These are phyloP conservation scores for Pristionchus entomophagus DNA, from an alignment of 2,888 invertebrate genomes.

Conservation along the genomic window DNA sequence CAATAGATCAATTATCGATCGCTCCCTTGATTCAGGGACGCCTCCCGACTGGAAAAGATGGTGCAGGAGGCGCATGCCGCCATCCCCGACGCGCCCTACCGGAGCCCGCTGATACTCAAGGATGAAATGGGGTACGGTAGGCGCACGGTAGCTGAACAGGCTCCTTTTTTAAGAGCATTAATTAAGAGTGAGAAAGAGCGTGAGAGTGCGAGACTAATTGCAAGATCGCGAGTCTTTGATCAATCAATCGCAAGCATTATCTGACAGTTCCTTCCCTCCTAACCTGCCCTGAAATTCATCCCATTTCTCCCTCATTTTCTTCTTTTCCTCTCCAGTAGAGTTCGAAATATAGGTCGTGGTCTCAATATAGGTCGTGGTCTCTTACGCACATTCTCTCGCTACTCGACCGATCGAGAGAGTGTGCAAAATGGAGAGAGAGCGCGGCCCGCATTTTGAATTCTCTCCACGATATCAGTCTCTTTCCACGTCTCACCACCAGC, in stretches of 20 bases:
- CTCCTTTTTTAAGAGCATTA: too few species aligned
- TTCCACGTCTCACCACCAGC: neutral
- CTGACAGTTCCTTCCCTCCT: neutral
- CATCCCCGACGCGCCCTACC: conserved; percentile 51
- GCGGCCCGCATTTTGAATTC: too few species aligned
- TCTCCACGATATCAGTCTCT: neutral
- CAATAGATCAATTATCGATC: too few species aligned
- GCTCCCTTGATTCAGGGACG: conserved; percentile 47
- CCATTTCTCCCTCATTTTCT: neutral
- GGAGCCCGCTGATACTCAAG: conserved; percentile 53
- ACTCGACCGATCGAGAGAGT: too few species aligned
- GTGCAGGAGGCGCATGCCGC: conserved; percentile 41
- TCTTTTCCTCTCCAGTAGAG: neutral
- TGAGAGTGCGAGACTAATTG: neutral
- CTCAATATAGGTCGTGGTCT: too few species aligned
- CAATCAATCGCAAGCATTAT: neutral
- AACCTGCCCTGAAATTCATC: neutral
- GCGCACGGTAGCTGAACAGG: neutral
- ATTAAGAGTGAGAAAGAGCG: neutral
- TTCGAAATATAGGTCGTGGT: too few species aligned
- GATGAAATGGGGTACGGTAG: conserved; percentile 56
- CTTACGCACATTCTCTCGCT: too few species aligned
- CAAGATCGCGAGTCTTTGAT: neutral
- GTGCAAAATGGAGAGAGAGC: too few species aligned
- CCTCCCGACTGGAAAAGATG: conserved; percentile 30